Evolutionary conservation across 2,113 vertebrate species (phyloP).

Genomic region (Notothenia rossii): DNA sequence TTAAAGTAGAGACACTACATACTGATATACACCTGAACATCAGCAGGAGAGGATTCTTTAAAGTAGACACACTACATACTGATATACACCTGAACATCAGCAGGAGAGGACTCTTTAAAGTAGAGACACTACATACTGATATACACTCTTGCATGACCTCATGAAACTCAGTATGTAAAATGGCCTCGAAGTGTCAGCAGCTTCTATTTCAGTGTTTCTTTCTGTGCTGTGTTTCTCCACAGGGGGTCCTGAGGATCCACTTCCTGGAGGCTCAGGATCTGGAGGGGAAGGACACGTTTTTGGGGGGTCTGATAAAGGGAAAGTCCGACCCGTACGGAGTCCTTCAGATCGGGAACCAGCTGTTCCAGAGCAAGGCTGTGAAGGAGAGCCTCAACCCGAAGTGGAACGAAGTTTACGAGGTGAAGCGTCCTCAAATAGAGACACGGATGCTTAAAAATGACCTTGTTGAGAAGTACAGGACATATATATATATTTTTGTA

Average conservation of each 20-base stretch:
- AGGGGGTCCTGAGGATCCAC: constrained; percentile 97
- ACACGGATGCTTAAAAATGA: no score
- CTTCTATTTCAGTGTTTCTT: no score
- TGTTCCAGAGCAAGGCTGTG: constrained; percentile 96
- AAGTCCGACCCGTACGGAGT: constrained; percentile 98
- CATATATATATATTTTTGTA: no score
- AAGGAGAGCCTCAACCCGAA: constrained; percentile 95
- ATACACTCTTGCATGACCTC: no score
- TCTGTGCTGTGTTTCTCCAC: constrained; percentile 23
- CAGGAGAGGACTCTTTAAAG: no score
- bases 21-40: no score
- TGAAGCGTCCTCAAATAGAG: constrained; percentile 55
- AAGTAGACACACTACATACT: no score
- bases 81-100: no score
- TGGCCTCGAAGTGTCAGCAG: constrained; percentile 34
- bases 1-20: no score
- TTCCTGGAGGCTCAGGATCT: constrained; percentile 97
- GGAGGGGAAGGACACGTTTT: constrained; percentile 93
- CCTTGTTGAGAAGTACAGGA: no score
- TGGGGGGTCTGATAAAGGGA: constrained; percentile 95
- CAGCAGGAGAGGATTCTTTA: no score
- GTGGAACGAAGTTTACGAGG: constrained; percentile 98
- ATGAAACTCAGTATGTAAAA: not conserved
- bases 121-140: no score
- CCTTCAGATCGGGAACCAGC: constrained; percentile 92